Evolutionary conservation across 1,140 invertebrate species (phyloP).

Genomic region (Leptinotarsa lineolata): DNA sequence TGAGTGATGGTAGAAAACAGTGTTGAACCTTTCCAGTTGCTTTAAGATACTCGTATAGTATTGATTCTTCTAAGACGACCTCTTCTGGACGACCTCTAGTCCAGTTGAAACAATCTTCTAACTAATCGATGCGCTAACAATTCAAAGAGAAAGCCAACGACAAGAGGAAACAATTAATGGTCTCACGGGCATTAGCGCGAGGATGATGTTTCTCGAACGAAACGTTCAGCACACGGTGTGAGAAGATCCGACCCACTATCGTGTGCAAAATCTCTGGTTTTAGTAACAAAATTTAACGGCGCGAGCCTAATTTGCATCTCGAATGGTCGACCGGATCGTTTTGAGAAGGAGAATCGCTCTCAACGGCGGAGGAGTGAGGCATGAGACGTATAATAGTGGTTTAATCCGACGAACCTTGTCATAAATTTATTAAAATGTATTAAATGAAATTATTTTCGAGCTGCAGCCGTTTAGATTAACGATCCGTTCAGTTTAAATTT

Average conservation of each 20-base stretch:
- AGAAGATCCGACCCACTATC: neutral
- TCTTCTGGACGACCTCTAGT: too few species aligned
- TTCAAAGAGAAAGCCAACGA: too few species aligned
- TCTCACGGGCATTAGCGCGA: too few species aligned
- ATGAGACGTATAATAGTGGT: constrained; percentile 53
- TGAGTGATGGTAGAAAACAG: too few species aligned
- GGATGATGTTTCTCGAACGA: too few species aligned
- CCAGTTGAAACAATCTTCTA: too few species aligned
- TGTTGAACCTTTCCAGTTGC: too few species aligned
- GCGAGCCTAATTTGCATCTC: constrained; percentile 49
- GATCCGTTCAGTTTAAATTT: constrained; percentile 30
- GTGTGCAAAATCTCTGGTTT: constrained; percentile 39
- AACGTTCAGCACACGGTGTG: too few species aligned
- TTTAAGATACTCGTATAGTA: too few species aligned
- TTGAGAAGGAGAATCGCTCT: constrained; percentile 44
- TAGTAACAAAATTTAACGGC: constrained; percentile 50
- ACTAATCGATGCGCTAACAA: too few species aligned
- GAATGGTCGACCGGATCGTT: constrained; percentile 42
- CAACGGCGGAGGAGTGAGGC: constrained; percentile 42
- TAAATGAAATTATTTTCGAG: constrained; percentile 52
- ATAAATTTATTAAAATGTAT: constrained; percentile 56
- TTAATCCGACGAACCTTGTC: constrained; percentile 49
- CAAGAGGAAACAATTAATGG: too few species aligned
- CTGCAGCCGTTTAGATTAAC: constrained; percentile 45
- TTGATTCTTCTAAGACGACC: too few species aligned